Evolutionary conservation across 2,113 vertebrate species (phyloP).

Genomic region (Forbesichthys papilliferus): DNA sequence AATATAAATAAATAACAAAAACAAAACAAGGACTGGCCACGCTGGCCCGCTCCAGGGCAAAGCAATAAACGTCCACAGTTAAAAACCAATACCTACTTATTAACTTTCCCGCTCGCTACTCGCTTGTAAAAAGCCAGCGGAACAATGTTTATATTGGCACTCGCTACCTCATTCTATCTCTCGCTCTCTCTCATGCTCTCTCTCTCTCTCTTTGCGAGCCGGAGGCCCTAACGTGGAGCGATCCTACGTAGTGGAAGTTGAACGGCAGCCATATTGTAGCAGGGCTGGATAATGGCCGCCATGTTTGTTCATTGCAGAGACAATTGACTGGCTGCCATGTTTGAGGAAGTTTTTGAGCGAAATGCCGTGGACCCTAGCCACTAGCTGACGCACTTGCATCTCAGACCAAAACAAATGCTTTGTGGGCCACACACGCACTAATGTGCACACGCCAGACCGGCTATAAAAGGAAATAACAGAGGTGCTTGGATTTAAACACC

Average conservation of each 20-base stretch:
- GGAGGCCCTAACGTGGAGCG: slow-evolving; percentile 40
- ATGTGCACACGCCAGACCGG: too few species aligned
- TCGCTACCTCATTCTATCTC: slow-evolving; percentile 6
- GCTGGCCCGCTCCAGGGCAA: slow-evolving; percentile 60
- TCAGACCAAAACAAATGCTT: too few species aligned
- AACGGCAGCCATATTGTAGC: slow-evolving; percentile 45
- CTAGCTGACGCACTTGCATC: background rate
- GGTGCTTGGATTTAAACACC: too few species aligned
- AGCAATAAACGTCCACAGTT: slow-evolving; percentile 69
- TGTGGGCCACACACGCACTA: too few species aligned
- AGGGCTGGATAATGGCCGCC: slow-evolving; percentile 41
- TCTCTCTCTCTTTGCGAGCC: slow-evolving; percentile 38
- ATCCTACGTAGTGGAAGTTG: slow-evolving; percentile 53
- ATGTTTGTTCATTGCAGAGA: slow-evolving; percentile 48
- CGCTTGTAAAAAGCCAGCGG: slow-evolving; percentile 65
- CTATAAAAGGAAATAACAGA: too few species aligned
- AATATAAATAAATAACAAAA: too few species aligned
- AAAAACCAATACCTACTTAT: slow-evolving; percentile 78
- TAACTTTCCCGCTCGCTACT: slow-evolving; percentile 61
- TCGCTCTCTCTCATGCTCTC: slow-evolving; percentile 17
- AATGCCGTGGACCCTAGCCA: too few species aligned
- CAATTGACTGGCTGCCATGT: slow-evolving; percentile 39
- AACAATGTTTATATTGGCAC: slow-evolving; percentile 71
- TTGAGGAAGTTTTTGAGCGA: background rate
- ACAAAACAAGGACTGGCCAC: slow-evolving; percentile 48